phyloP scores from a whole-genome alignment of 2,113 vertebrate species.

The Charadrius vociferus region DNA sequence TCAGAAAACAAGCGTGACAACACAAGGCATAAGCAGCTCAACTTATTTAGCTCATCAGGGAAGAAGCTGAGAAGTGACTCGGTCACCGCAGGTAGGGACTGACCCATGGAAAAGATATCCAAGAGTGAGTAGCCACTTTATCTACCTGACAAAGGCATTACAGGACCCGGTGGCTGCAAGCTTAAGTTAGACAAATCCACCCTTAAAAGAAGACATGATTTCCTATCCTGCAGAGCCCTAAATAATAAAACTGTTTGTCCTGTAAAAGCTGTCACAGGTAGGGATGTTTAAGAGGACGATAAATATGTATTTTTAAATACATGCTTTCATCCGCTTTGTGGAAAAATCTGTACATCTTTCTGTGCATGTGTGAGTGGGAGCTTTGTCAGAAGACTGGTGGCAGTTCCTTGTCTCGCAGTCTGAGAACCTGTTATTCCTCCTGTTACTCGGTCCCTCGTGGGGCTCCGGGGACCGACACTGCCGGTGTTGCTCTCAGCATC shows the following conservation, averaged over 20 bases:
- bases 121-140: neutral
- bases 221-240: neutral
- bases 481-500: neutral
- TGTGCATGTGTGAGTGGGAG: constrained; percentile 26
- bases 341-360: constrained; percentile 2
- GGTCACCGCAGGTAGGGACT: neutral
- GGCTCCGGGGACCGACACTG: neutral
- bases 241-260: constrained; percentile 19
- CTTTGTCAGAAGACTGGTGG: neutral
- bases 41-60: constrained; percentile 18
- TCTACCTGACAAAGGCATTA: constrained; percentile 15
- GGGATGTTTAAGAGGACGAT: neutral
- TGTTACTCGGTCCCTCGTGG: neutral
- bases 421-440: neutral
- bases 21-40: constrained; percentile 43
- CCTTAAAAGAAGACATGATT: neutral
- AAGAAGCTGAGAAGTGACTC: constrained; percentile 12
- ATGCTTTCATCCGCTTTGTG: neutral
- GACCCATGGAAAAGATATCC: constrained; percentile 26
- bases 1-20: constrained; percentile 29
- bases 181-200: constrained; percentile 34
- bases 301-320: constrained; percentile 19
- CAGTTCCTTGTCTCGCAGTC: neutral
- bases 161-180: neutral
- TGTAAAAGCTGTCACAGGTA: neutral